Percentiles rank a stretch among this genome's conserved stretches.
Conservation (phyloP, 2,888 invertebrate genomes). For the Sicus ferrugineus region DNA sequence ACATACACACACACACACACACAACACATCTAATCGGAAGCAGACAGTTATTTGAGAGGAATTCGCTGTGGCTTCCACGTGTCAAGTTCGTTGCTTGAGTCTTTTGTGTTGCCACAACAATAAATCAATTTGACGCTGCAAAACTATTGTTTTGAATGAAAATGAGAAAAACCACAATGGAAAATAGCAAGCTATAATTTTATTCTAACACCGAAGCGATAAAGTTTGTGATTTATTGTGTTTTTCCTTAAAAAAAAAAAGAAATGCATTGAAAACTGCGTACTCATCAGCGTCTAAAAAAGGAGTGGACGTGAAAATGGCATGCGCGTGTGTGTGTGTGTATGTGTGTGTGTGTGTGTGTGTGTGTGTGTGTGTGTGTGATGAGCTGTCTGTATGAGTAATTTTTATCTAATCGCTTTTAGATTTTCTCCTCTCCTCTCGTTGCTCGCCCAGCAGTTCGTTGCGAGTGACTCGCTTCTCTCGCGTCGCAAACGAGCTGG, state of each 20-base stretch:
- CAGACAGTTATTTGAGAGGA: neutral
- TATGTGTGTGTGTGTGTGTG: neutral
- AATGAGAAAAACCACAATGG: neutral
- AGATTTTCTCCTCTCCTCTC: too few species aligned
- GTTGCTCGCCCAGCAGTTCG: too few species aligned
- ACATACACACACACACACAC: neutral
- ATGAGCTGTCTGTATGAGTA: neutral
- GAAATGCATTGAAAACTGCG: neutral
- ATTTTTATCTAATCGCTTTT: too few species aligned
- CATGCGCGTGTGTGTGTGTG: neutral
- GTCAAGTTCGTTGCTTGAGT: conserved; percentile 31
- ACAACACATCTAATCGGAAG: neutral
- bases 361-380: neutral
- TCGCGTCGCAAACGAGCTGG: too few species aligned
- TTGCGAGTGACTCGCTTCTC: too few species aligned
- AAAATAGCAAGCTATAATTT: too few species aligned
- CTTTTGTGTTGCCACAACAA: conserved; percentile 7
- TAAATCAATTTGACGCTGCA: neutral
- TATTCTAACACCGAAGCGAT: too few species aligned
- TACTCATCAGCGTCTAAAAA: neutral
- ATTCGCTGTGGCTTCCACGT: neutral
- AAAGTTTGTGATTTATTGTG: too few species aligned
- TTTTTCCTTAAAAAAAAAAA: too few species aligned
- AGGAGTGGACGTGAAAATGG: neutral
- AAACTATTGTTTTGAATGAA: neutral